Conservation (phyloP, 2,113 vertebrate species). For the Gorsachius goisagi region DNA sequence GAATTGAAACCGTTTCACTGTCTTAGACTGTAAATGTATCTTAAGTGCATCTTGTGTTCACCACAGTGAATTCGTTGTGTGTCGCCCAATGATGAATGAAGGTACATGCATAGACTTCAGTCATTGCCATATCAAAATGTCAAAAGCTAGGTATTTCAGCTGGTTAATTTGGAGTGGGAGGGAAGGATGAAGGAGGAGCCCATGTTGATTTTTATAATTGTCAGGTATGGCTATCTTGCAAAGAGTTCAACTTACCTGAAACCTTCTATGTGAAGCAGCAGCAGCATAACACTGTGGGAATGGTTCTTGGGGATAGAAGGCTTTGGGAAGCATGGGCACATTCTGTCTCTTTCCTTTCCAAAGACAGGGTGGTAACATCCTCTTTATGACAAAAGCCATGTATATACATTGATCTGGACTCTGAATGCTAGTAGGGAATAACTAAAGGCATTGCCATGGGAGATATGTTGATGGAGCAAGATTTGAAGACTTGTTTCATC, state of each 20-base stretch:
- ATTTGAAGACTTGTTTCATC: not conserved
- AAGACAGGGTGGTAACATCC: not conserved
- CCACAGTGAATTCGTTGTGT: not conserved
- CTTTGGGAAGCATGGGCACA: not conserved
- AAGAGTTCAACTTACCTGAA: not conserved
- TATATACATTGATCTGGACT: not conserved
- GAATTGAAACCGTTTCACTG: not conserved
- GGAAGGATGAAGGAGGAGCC: not conserved
- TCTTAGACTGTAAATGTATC: not conserved
- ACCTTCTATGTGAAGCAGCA: not conserved
- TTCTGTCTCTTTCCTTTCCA: not conserved
- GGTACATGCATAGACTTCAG: not conserved
- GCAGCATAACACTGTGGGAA: not conserved
- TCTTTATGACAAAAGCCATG: not conserved
- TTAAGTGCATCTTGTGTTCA: not conserved
- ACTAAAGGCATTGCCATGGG: not conserved
- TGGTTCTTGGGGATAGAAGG: not conserved
- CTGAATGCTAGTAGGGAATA: not conserved
- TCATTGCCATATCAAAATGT: fast-evolving
- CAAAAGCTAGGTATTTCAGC: not conserved
- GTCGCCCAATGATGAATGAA: not conserved
- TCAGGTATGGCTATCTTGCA: not conserved
- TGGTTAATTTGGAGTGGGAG: not conserved
- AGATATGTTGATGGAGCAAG: not conserved
- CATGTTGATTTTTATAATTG: not conserved